Evolutionary conservation across 2,113 vertebrate species (phyloP).

Genomic region (Pseudorectes ferrugineus): DNA sequence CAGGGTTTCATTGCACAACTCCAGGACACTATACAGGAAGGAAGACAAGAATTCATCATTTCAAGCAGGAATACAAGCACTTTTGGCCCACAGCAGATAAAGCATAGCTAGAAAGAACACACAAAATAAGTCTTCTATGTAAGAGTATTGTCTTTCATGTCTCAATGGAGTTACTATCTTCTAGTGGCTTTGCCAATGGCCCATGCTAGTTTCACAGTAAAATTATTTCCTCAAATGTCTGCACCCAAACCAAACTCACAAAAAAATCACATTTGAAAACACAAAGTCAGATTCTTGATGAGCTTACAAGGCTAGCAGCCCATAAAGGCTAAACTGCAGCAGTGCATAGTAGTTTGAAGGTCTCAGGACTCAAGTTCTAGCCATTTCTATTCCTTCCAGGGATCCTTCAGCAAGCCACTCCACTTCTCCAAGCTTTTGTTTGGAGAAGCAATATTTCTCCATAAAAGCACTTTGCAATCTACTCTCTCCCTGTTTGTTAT

Average conservation of each 20-base stretch:
- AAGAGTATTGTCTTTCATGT: neutral
- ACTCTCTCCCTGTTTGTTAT: neutral
- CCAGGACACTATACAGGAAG: neutral
- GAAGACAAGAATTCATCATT: neutral
- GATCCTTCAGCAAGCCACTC: neutral
- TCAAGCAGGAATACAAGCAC: neutral
- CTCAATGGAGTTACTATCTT: neutral
- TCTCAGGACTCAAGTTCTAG: neutral
- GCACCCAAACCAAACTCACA: neutral
- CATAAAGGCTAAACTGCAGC: neutral
- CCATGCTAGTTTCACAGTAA: neutral
- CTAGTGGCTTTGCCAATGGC: neutral
- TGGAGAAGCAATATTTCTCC: neutral
- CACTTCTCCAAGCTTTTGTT: neutral
- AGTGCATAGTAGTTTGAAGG: neutral
- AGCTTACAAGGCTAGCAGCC: neutral
- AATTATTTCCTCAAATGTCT: neutral
- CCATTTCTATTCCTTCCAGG: neutral
- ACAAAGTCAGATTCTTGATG: neutral
- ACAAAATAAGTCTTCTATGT: neutral
- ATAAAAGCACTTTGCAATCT: neutral
- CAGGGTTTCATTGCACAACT: neutral
- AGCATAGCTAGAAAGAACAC: accelerated
- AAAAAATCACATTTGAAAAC: neutral
- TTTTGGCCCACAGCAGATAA: neutral